Conservation (phyloP, 2,113 vertebrate genomes). For the Gopherus evgoodei region DNA sequence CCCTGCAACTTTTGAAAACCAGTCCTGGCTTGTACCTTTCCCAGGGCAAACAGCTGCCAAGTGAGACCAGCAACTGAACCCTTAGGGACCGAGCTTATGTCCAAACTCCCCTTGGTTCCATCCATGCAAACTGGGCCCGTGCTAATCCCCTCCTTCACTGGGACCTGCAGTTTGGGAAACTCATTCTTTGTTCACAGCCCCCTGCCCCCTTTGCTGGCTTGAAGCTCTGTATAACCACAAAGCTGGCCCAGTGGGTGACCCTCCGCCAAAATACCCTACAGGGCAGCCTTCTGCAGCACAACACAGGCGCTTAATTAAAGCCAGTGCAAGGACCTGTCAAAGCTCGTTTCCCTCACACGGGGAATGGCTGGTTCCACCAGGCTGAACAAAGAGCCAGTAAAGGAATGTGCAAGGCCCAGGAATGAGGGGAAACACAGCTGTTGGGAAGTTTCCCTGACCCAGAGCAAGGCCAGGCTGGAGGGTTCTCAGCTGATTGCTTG, state of each 20-base stretch:
- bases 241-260: fast-evolving
- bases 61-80: fast-evolving
- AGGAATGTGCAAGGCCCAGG: not conserved
- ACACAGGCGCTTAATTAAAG: not conserved
- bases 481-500: not conserved
- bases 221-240: too few species aligned
- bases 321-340: not conserved
- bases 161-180: not conserved
- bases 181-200: not conserved
- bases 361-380: not conserved
- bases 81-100: fast-evolving
- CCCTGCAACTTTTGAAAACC: too few species aligned
- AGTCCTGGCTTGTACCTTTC: not conserved
- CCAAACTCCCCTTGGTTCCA: not conserved
- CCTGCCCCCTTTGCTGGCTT: not conserved
- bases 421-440: not conserved
- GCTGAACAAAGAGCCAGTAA: not conserved
- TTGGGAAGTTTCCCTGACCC: not conserved
- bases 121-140: not conserved
- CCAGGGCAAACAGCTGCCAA: not conserved
- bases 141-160: fast-evolving
- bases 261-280: not conserved
- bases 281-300: not conserved
- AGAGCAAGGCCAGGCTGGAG: not conserved
- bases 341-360: not conserved